Base-by-base conservation (phyloP, 1,140 invertebrate species). In the Melanaphis sacchari region DNA sequence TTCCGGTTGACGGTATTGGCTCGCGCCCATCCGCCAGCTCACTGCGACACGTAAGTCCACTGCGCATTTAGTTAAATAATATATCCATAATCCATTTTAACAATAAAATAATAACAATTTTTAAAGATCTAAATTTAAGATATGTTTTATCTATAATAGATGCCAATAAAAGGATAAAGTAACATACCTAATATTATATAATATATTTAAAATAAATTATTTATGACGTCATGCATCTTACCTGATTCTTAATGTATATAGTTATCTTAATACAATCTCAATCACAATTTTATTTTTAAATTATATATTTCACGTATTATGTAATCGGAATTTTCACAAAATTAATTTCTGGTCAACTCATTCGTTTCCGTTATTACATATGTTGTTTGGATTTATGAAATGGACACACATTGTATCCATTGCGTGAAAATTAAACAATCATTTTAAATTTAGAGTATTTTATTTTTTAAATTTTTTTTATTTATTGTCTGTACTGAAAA, bases 1-100 rank as follows among this genome's bases (percentile, higher is more conserved):
- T n/a, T 59, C 89, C 89, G 89, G 89, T 41, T 5, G 91, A 85
- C 46, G 91, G 91, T 41, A 40, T 82, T 8, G 38, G 43, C 24
- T 93, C 91, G 8, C 91, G 91, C 4, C 81, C 76, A 22, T 93
- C 91, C 8, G 36, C 54, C 36, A 82, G 31, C 18, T 84, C 91
- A 21, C 81, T 93, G 6, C 36, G 81, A 54, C 46, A n/a, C 36
- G 91, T 93, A 31, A 93, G 91, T 90, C 26, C 26, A 40, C 38
- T 15, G 22, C 22, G 24, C 2, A 82, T 38, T n/a, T n/a, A 7
- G 31, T 76, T 76, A n/a, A 15, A 66, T n/a, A n/a, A 18, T 18
- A 18, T 1, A n/a, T n/a, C n/a, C 11, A 66, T 66, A n/a, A 15
- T n/a, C 18, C 5, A 7, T n/a, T n/a, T 1, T 18, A n/a, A 6